Evolutionary conservation across 2,888 invertebrate genomes (phyloP).

Genomic region (Anagyrus pseudococci): DNA sequence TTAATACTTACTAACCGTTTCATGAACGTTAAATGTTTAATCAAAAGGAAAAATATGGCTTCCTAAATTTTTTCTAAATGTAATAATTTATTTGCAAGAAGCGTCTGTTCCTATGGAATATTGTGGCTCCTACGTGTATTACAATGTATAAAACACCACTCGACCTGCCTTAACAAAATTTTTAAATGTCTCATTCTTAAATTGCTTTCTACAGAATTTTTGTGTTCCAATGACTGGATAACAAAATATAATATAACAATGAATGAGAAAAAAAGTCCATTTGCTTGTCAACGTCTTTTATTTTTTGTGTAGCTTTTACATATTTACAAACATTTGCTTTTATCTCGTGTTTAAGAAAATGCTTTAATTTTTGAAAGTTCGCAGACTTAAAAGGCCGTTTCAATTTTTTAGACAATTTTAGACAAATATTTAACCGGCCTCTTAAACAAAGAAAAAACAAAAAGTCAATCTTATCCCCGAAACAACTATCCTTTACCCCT

Average conservation of each 20-base stretch:
- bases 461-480: no score
- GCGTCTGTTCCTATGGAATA: neutral
- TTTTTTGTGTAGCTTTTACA: constrained; percentile 19
- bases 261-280: constrained; percentile 20
- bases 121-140: neutral
- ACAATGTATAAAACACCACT: neutral
- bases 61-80: constrained; percentile 5
- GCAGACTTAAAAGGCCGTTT: constrained; percentile 36
- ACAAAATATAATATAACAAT: neutral
- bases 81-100: constrained; percentile 13
- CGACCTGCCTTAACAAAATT: neutral
- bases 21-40: neutral
- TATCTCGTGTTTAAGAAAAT: constrained; percentile 11
- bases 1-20: no score
- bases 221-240: neutral
- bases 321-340: constrained; percentile 30
- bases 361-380: constrained; percentile 33
- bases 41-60: constrained; percentile 29
- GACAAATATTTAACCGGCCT: constrained; percentile 9
- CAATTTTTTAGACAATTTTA: constrained; percentile 11
- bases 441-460: constrained; percentile 11
- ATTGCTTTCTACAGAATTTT: constrained; percentile 4
- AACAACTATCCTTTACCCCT: constrained; percentile 22
- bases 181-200: neutral
- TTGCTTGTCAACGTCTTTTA: constrained; percentile 26